These are phyloP conservation scores for Styela clava DNA, from an alignment of 23 tunicate genomes.

Conservation along the genomic window DNA sequence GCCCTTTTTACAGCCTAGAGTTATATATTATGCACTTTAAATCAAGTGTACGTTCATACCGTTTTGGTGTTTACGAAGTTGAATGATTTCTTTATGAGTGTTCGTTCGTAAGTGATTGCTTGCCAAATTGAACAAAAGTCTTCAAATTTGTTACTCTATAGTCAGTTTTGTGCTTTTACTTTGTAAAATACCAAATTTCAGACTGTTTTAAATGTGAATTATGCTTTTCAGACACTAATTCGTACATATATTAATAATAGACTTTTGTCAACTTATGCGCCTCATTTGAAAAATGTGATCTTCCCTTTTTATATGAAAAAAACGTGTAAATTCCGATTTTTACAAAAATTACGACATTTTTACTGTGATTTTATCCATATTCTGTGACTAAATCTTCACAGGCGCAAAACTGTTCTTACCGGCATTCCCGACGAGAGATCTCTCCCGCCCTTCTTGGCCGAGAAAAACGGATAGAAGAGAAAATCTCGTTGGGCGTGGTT, in stretches of 20 bases:
- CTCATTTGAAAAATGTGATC: not conserved
- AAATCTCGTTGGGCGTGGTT: not conserved
- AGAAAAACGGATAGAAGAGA: not conserved
- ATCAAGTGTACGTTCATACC: not conserved
- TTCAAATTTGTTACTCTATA: not conserved
- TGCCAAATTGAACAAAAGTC: not conserved
- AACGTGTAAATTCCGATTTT: not conserved
- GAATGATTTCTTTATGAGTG: not conserved
- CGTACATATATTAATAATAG: no score
- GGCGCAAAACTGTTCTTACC: not conserved
- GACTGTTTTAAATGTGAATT: no score
- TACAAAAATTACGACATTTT: not conserved
- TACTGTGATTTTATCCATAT: not conserved
- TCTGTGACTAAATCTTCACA: not conserved
- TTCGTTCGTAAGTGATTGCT: not conserved
- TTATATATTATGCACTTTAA: no score
- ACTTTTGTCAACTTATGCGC: not conserved
- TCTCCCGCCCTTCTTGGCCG: not conserved
- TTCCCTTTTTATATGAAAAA: not conserved
- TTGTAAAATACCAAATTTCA: not conserved
- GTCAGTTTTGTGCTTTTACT: not conserved
- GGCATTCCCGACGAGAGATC: no score
- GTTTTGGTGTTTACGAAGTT: not conserved
- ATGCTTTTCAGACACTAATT: no score
- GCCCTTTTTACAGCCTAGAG: no score